A percentile compares a stretch with the other conserved stretches of the same genome.
Conservation (phyloP, 2,888 invertebrate genomes). For the Andrena trimmerana region DNA sequence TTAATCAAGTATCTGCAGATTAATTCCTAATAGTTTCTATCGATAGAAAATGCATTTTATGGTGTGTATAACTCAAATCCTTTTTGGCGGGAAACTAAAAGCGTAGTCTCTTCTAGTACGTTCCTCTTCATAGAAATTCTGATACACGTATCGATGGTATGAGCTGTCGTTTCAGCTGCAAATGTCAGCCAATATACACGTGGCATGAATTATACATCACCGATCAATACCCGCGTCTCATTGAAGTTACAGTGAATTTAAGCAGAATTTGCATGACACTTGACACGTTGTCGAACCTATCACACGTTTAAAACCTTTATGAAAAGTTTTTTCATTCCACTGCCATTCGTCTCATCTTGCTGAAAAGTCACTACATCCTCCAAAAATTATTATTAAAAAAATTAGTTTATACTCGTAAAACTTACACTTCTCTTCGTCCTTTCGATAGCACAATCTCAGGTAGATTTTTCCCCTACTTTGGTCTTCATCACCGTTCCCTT, state of each 20-base stretch:
- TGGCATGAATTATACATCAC: slow-evolving; percentile 16
- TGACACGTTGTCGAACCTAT: not conserved
- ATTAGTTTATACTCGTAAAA: not conserved
- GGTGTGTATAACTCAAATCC: too few species aligned
- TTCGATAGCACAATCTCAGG: slow-evolving; percentile 5
- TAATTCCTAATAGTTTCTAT: too few species aligned
- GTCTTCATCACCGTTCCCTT: not conserved
- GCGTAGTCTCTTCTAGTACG: not conserved
- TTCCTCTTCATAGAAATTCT: not conserved
- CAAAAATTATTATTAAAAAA: not conserved
- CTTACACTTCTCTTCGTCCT: not conserved
- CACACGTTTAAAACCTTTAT: not conserved
- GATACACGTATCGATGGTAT: not conserved
- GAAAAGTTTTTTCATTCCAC: not conserved
- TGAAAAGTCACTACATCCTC: not conserved
- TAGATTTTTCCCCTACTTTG: not conserved
- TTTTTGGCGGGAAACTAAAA: too few species aligned
- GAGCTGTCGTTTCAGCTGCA: not conserved
- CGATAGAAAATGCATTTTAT: too few species aligned
- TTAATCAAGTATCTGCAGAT: too few species aligned
- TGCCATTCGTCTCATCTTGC: not conserved
- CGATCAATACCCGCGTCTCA: slow-evolving; percentile 15
- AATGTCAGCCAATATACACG: not conserved
- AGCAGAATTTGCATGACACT: slow-evolving; percentile 6
- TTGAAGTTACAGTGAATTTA: slow-evolving; percentile 4